Evolutionary conservation across 2,888 invertebrate genomes (phyloP), one percentile per base, ranked within the genome.

Genomic region (Lacanobia oleracea): DNA sequence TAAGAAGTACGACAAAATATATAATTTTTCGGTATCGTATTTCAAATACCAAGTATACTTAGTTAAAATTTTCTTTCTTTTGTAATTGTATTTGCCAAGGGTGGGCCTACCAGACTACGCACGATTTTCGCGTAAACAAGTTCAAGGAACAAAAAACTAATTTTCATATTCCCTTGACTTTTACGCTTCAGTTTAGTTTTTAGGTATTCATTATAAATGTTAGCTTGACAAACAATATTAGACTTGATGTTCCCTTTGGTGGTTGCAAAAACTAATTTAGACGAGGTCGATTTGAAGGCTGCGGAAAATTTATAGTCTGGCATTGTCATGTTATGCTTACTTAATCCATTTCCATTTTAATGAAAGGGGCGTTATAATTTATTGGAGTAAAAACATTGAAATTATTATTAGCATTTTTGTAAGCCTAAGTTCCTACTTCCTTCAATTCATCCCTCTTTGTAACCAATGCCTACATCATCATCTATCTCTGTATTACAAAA

Each of bases 181-280:
- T 56, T 56, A n/a, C 12, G 16, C 12, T 54, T 43, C 8, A 50
- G 40, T 45, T 27, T 12, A 72, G 43, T 60, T 50, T 59, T n/a
- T 72, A 40, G 50, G 40, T 62, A 37, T 73, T 67, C 12, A 64
- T 67, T 54, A 60, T 27, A 53, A 73, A 53, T 57, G 60, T 40
- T 60, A 51, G 23, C 53, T 64, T 57, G 54, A 43, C 54, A 54
- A 74, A 70, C 48, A 54, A 23, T 60, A 71, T 71, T 62, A 27
- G 12, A 57, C 50, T 61, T 43, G 16, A 61, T 66, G 43, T 66
- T 21, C 27, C 59, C 57, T 59, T 51, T 37, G 54, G 70, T 63
- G n/a, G 54, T 54, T 23, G 48, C 63, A 54, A 63, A 75, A 75
- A 75, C 60, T 54, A 81, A 67, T 77, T 77, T 60, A 60, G 21